phyloP scores from a whole-genome alignment of 37 sponge, comb jelly and placozoan genomes.

The Hexactinellida sp. region DNA sequence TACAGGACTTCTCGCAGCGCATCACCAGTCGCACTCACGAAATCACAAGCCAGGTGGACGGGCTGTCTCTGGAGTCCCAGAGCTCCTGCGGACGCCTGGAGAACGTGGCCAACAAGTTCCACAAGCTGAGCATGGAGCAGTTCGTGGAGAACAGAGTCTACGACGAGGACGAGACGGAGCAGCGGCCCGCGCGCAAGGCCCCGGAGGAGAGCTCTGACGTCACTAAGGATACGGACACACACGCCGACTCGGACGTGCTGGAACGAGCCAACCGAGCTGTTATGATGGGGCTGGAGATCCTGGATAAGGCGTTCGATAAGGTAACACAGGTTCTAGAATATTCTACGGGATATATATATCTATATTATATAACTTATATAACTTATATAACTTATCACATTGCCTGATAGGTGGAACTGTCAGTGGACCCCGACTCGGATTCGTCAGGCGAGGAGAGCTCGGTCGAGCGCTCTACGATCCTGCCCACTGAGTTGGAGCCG shows the following conservation, averaged over 20 bases:
- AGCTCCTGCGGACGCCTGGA: not conserved
- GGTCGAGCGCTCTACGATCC: not conserved
- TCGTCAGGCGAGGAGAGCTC: not conserved
- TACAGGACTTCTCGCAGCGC: not conserved
- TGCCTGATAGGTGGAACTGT: not conserved
- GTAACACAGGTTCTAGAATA: not conserved
- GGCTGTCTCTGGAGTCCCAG: not conserved
- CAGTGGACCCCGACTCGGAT: not conserved
- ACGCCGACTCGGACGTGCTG: not conserved
- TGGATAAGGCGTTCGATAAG: not conserved
- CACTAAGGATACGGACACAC: not conserved
- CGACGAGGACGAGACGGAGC: slow-evolving; percentile 5
- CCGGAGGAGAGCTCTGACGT: not conserved
- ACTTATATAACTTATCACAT: no score
- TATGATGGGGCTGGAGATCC: not conserved
- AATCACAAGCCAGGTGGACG: not conserved
- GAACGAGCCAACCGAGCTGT: not conserved
- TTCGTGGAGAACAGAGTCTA: not conserved
- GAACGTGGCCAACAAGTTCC: not conserved
- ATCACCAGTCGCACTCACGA: not conserved
- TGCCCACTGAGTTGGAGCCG: not conserved
- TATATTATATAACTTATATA: not conserved
- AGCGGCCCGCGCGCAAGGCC: not conserved
- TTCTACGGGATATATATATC: not conserved
- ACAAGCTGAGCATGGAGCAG: slow-evolving; percentile 13